Evolutionary conservation across 2,888 invertebrate species (phyloP), one percentile per base, ranked within the genome.

Genomic region (Apotomis betuletana): DNA sequence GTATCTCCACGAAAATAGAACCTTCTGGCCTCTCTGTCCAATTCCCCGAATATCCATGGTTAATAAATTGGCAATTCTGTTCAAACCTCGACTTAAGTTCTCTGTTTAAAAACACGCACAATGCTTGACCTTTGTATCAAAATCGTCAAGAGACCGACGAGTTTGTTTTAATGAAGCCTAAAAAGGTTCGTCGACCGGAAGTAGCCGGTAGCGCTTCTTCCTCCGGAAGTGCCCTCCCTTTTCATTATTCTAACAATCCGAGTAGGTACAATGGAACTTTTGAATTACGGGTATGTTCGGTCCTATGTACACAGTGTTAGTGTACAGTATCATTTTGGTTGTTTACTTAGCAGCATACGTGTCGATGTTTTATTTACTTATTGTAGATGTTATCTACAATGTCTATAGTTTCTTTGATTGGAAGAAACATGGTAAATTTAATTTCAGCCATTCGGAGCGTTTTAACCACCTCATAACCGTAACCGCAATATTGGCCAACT

Each of bases 111-210:
- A 27, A 36, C 36, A 38, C 5, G 41, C 12, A 27, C 27, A n/a
- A n/a, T 12, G 27, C 12, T 65, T 46, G 46, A 65, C 5, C 44
- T n/a, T 44, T 46, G 46, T 59, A 46, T 36, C 12, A 12, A 44
- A 59, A 65, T 44, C 44, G 9, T 3, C 8, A 46, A 54, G 46
- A 13, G 13, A 46, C 36, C 36, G 41, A 61, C 49, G 61, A 49
- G 65, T 71, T 61, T 67, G 60, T 67, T 62, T 63, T 68, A 58
- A 68, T 72, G 59, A 59, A 54, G 46, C 58, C 58, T 69, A 65
- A 60, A 74, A 74, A 75, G 75, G 77, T 73, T 78, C 75, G 62
- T 71, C 73, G 73, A 60, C 75, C 72, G 77, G 78, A 79, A 76
- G 77, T 77, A 76, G 74, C 69, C 74, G 74, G 77, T 74, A 75